Base-by-base conservation (phyloP, 1,140 invertebrate species). In the Helicoverpa zea region DNA sequence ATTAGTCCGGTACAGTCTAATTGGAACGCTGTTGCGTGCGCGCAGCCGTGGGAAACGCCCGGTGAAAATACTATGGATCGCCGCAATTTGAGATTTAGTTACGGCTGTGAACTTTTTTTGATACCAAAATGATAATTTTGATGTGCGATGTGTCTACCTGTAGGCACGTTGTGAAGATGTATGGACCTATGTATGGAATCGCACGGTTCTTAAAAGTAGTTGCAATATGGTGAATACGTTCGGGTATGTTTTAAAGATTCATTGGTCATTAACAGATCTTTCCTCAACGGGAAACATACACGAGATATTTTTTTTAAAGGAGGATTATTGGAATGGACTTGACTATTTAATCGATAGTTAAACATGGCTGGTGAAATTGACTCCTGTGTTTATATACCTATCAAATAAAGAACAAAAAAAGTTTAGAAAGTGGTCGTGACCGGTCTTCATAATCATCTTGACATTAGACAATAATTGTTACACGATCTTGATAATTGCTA, bases 31-130 rank as follows among this genome's bases (percentile, higher is more conserved):
- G 23, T 86, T 90, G 90, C 90, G 90, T 91, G 90, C 79, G 70
- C 81, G 84, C 77, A 49, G 49, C 84, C 90, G 90, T 92, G 90
- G 89, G 90, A 92, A 90, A 79, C 82, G 74, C 79, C 78, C 82
- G 79, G 86, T 87, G 86, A 90, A 90, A 89, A 90, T 87, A 84
- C 83, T 83, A 84, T 83, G 84, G 83, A 86, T 81, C 81, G 77
- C 82, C 80, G 82, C 84, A 82, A 88, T 89, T 89, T 82, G 84
- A 51, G 68, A 84, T 87, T 89, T 86, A 85, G 88, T 87, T 91
- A 90, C 86, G 85, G 83, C 86, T 84, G 86, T 89, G 81, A 86
- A 85, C 84, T 86, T 77, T 77, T 77, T 77, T 77, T 61, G 43
- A 63, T 77, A 66, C 61, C 51, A 64, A 76, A 76, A 23, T 23